Conservation (phyloP, 2,113 vertebrate species). For the Ptilorrhoa leucosticta region DNA sequence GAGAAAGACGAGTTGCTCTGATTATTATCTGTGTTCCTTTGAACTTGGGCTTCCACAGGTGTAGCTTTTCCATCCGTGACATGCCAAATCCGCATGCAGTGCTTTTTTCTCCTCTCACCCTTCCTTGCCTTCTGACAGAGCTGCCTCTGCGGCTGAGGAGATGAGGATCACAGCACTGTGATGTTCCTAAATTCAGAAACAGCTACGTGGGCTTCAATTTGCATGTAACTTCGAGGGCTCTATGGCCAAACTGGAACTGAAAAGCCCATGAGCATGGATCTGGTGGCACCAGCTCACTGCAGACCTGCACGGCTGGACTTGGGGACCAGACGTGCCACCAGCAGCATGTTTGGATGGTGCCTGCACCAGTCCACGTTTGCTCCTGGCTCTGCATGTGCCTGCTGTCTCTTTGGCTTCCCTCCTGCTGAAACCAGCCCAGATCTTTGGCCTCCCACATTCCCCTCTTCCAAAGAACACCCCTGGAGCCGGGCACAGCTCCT, state of each 20-base stretch:
- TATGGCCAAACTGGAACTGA: background rate
- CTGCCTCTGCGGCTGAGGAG: background rate
- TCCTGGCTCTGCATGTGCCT: background rate
- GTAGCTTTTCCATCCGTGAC: background rate
- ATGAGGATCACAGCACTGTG: background rate
- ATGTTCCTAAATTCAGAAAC: background rate
- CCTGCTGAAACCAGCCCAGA: background rate
- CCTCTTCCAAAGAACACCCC: background rate
- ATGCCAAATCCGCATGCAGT: accelerated
- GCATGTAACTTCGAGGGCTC: background rate
- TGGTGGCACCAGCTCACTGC: background rate
- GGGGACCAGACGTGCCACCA: background rate
- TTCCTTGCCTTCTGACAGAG: background rate
- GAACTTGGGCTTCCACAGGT: background rate
- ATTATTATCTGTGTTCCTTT: background rate
- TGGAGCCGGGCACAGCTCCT: background rate
- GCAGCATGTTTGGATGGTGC: background rate
- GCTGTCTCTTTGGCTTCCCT: background rate
- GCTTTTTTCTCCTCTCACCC: background rate
- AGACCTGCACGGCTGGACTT: background rate
- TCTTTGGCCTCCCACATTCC: background rate
- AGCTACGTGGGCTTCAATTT: background rate
- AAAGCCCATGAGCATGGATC: accelerated
- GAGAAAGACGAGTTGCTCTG: background rate
- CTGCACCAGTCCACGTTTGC: background rate